Percentiles rank a stretch among this genome's conserved stretches.
Conservation (phyloP, 2,888 invertebrate species). For the Tuta absoluta region DNA sequence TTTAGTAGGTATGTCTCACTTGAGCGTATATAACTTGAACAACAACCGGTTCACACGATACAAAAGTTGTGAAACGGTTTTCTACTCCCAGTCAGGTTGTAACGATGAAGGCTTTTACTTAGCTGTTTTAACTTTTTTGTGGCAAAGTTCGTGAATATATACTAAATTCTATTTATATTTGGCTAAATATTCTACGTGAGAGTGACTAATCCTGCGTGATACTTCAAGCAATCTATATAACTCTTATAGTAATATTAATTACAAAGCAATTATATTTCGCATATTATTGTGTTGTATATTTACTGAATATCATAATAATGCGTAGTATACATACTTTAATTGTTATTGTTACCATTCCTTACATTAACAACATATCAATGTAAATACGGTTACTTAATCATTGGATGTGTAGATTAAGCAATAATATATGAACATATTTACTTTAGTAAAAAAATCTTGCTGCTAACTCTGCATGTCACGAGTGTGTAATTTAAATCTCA, state of each 20-base stretch:
- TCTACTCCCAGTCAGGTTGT: too few species aligned
- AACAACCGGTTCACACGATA: too few species aligned
- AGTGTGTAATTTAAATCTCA: too few species aligned
- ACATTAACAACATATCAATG: conserved; percentile 19
- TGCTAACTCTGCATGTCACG: too few species aligned
- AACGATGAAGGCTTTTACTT: too few species aligned
- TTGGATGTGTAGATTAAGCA: background rate
- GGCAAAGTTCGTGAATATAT: too few species aligned
- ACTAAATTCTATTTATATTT: too few species aligned
- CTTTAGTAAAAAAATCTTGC: background rate
- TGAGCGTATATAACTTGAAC: too few species aligned
- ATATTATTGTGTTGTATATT: background rate
- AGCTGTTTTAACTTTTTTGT: too few species aligned
- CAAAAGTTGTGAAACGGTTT: too few species aligned
- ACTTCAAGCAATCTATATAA: conserved; percentile 10
- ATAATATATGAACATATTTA: background rate
- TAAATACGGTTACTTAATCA: background rate
- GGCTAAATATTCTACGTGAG: conserved; percentile 1
- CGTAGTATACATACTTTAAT: conserved; percentile 2
- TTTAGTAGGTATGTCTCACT: too few species aligned
- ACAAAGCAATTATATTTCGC: conserved; percentile 18
- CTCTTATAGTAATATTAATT: background rate
- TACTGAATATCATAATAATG: background rate
- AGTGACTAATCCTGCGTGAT: conserved; percentile 7
- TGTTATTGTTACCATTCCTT: background rate